Evolutionary conservation across 2,888 invertebrate species (phyloP).

Genomic region (Lepeophtheirus nordmannii): DNA sequence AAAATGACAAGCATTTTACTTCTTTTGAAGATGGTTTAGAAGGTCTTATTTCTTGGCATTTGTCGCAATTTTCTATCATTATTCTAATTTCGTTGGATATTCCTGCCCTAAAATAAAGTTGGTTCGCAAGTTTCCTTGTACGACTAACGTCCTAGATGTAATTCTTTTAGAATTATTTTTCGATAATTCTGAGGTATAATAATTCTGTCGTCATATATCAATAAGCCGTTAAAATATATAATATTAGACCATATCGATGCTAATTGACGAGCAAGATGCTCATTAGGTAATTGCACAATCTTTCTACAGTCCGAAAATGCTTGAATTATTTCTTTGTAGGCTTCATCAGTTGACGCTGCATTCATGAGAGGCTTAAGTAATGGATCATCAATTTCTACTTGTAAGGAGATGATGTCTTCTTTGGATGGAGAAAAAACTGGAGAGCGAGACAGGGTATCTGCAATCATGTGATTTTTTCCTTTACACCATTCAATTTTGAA

Average conservation of each 20-base stretch:
- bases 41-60: not conserved
- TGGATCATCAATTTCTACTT: not conserved
- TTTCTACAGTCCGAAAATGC: not conserved
- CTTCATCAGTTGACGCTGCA: not conserved
- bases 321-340: not conserved
- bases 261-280: not conserved
- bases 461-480: not conserved
- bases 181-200: not conserved
- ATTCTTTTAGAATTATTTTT: not conserved
- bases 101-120: not conserved
- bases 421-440: not conserved
- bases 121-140: not conserved
- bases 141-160: constrained; percentile 3
- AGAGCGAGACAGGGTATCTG: not conserved
- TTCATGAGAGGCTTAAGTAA: not conserved
- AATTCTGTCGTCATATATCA: too few species aligned
- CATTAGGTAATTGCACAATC: not conserved
- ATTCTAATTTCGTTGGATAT: not conserved
- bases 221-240: not conserved
- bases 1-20: not conserved
- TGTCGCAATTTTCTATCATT: not conserved
- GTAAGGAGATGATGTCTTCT: not conserved
- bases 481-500: too few species aligned
- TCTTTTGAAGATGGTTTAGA: not conserved
- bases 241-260: not conserved